Evolutionary conservation across 92 coral and sea anemone genomes (phyloP).

Genomic region (Anthopleura xanthogrammica): DNA sequence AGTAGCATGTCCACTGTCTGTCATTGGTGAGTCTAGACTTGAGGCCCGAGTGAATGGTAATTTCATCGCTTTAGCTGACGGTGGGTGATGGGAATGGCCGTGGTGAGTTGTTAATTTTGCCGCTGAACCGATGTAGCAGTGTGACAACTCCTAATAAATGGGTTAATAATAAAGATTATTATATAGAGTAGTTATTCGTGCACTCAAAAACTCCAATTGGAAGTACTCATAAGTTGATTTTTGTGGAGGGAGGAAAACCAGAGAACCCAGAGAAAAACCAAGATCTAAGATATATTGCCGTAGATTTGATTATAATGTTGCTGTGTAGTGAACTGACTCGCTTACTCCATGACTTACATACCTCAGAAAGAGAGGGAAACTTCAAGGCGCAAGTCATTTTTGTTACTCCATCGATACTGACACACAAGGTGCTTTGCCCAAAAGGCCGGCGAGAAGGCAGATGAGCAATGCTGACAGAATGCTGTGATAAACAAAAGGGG

Average conservation of each 20-base stretch:
- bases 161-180: no score
- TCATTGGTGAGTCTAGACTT: conserved; percentile 39
- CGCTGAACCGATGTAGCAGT: conserved; percentile 90
- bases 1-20: conserved; percentile 31
- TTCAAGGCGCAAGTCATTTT: conserved; percentile 74
- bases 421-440: conserved; percentile 78
- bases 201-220: no score
- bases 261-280: no score
- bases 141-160: conserved; percentile 66
- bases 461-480: conserved; percentile 77
- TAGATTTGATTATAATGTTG: no score
- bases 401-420: conserved; percentile 73
- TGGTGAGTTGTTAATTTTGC: conserved; percentile 55
- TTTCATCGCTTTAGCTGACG: conserved; percentile 38
- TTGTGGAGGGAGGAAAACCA: no score
- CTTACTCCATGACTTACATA: neutral
- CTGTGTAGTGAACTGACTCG: no score
- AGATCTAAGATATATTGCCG: no score
- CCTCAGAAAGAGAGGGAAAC: conserved; percentile 84
- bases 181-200: no score
- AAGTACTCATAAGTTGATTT: no score
- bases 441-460: conserved; percentile 83
- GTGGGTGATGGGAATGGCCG: conserved; percentile 39
- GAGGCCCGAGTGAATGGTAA: conserved; percentile 58
- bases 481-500: conserved; percentile 47